Percentiles rank a stretch among this genome's conserved stretches.
Conservation (phyloP, 2,113 vertebrate genomes). For the Cichladusa arquata region DNA sequence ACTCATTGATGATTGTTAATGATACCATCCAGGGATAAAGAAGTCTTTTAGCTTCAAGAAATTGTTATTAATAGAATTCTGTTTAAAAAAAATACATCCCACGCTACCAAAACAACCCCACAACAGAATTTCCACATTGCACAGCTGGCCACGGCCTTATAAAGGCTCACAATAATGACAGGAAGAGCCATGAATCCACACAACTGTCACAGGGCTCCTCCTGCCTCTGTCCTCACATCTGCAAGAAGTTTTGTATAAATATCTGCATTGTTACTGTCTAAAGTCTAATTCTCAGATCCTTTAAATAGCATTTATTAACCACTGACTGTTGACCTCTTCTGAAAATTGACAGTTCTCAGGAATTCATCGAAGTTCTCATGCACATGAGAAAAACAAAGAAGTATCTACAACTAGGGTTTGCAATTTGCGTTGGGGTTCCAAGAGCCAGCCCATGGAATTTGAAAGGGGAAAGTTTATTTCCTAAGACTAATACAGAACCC, state of each 20-base stretch:
- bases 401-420: not conserved
- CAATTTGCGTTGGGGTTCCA: not conserved
- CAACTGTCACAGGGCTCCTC: not conserved
- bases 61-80: not conserved
- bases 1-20: not conserved
- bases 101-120: not conserved
- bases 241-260: not conserved
- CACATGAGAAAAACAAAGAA: not conserved
- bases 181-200: not conserved
- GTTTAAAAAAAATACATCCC: not conserved
- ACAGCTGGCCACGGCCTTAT: not conserved
- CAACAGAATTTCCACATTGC: not conserved
- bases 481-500: not conserved
- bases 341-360: not conserved
- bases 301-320: not conserved
- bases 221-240: not conserved
- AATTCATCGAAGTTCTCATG: not conserved
- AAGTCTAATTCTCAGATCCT: not conserved
- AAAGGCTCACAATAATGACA: constrained; percentile 1
- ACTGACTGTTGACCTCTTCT: not conserved
- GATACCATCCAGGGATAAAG: not conserved
- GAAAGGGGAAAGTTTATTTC: not conserved
- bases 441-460: not conserved
- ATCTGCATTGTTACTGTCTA: not conserved
- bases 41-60: not conserved